These are phyloP conservation scores for Spizella passerina DNA, from an alignment of 2,797 vertebrate genomes.

Conservation along the genomic window DNA sequence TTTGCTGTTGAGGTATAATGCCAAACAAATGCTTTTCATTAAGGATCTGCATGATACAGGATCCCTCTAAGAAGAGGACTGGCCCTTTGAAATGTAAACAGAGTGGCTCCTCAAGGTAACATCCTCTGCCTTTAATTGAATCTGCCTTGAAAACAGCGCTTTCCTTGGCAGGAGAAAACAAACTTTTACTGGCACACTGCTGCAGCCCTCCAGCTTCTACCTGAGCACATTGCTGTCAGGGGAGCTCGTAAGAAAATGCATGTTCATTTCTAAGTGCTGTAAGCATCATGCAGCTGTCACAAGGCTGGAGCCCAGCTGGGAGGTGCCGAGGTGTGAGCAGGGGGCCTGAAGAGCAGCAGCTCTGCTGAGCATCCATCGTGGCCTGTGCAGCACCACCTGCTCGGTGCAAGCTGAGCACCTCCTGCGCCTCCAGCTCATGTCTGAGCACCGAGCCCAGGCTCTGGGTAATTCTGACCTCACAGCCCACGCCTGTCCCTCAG, in stretches of 20 bases:
- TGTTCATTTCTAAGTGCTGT: background rate
- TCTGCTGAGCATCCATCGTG: rapidly evolving
- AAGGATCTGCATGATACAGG: constrained; percentile 1
- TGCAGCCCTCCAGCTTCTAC: background rate
- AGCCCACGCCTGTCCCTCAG: background rate
- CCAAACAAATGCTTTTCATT: constrained; percentile 59
- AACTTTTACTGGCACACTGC: background rate
- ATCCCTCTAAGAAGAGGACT: background rate
- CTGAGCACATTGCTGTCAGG: background rate
- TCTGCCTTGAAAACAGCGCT: background rate
- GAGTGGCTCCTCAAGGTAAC: constrained; percentile 17
- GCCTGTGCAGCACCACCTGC: background rate
- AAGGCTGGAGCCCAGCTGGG: background rate
- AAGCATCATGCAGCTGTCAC: background rate
- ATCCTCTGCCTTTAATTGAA: constrained; percentile 9
- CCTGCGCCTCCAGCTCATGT: background rate
- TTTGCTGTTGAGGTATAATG: constrained; percentile 27
- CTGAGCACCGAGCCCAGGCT: background rate
- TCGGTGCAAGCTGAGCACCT: background rate
- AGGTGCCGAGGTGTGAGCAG: background rate
- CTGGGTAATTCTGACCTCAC: background rate
- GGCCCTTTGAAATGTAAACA: constrained; percentile 51
- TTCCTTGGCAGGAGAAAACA: background rate
- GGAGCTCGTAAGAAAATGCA: background rate
- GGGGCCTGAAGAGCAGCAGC: background rate